phyloP scores from a whole-genome alignment of 2,113 vertebrate genomes.

The Caloenas nicobarica region DNA sequence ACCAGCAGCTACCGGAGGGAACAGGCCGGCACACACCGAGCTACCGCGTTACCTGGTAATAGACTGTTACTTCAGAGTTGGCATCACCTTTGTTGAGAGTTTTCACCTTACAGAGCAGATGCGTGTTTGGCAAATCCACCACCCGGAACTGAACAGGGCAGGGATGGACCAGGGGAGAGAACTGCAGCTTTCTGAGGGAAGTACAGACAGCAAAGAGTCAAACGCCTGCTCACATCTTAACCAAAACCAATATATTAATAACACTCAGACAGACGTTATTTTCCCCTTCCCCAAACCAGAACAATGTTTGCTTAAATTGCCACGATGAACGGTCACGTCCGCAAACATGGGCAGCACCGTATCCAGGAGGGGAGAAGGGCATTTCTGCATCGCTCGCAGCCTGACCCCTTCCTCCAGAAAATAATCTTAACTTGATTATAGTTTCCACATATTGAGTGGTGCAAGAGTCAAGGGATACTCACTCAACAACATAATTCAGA shows the following conservation, averaged over 20 bases:
- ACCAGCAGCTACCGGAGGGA: neutral
- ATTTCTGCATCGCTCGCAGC: neutral
- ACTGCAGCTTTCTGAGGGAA: constrained; percentile 85
- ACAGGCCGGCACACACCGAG: neutral
- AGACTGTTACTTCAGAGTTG: constrained; percentile 95
- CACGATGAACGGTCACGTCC: neutral
- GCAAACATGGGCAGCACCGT: rapidly evolving
- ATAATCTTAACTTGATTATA: neutral
- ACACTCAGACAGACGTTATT: neutral
- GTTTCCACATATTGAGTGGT: neutral
- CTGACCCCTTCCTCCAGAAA: neutral
- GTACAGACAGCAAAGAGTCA: constrained; percentile 21
- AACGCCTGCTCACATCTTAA: neutral
- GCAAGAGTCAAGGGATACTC: constrained; percentile 60
- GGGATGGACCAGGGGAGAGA: constrained; percentile 76
- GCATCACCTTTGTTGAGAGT: constrained; percentile 91
- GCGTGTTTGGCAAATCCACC: constrained; percentile 85
- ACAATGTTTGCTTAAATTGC: neutral
- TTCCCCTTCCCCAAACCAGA: neutral
- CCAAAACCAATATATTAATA: neutral
- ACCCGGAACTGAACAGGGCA: constrained; percentile 91
- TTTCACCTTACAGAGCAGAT: constrained; percentile 91
- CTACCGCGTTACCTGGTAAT: constrained; percentile 84
- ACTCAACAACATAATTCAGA: constrained; percentile 80
- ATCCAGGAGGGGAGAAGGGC: neutral